Evolutionary conservation across 2,797 vertebrate species (phyloP), one percentile per base, ranked within the genome.

Genomic region (Scolopax rusticola): DNA sequence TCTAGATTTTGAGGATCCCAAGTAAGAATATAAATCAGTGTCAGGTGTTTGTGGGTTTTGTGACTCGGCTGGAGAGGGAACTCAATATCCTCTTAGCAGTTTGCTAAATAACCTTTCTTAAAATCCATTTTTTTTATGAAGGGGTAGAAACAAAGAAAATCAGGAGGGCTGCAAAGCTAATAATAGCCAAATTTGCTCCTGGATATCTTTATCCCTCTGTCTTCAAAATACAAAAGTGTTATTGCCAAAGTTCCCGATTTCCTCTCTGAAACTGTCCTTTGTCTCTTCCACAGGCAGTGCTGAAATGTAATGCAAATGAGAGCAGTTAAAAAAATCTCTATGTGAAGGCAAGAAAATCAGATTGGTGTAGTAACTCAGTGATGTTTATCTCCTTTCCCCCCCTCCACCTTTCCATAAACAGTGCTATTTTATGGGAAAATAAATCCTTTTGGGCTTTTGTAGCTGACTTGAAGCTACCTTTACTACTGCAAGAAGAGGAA

Each of bases 361-460:
- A 96, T 94, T 94, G 93, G 94, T 94, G 87, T 56, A 83, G 50
- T 47, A 82, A 84, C 41, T 56, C 5, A 4, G 86, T 97, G 97
- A 97, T 87, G 82, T 94, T 93, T 63, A 59, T 57, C 53, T 69
- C 67, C 61, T 82, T 75, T 79, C 41, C 15, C n/a, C 41, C 24
- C 30, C 36, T 36, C 41, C 43, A 57, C 71, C 67, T 76, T 79
- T 54, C 70, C 40, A 83, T 61, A 74, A 80, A 77, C 45, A 82
- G 73, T 3, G 3, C 78, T 96, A 14, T 67, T 94, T 92, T 53
- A 60, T 4, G 12, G 77, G 74, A 84, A 25, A 8, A 87, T 41
- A 76, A 92, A 74, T 63, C 73, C 70, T 61, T 68, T 63, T 11
- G 25, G 63, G 87, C 40, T 75, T 87, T 47, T 79, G 69, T 53